Base-by-base conservation (phyloP, 2,797 vertebrate genomes). In the Microctenopoma steveboyesi region DNA sequence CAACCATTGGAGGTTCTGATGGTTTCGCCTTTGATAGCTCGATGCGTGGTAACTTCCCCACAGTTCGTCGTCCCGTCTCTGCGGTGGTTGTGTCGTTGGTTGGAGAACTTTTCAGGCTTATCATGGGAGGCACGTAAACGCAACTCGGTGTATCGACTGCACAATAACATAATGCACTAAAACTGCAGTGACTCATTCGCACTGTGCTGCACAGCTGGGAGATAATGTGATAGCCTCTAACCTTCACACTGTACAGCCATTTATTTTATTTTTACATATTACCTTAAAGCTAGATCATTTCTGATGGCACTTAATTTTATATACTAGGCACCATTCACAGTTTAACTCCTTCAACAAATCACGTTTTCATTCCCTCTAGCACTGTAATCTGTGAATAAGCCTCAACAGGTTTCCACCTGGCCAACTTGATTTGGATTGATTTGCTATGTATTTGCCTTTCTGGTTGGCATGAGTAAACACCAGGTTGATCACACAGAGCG, bases 361-460 rank as follows among this genome's bases (percentile, higher is more conserved):
- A n/a, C 33, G 2, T 40, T 16, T 53, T 68, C 28, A 52, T 40
- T 45, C 9, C 1, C 10, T 15, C 14, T 39, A 11, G 18, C 16
- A 6, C 10, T 7, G 6, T 30, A 40, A 47, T 50, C 58, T 74
- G 9, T 54, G 50, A 49, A 46, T 47, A n/a, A 3, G 51, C 30
- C 64, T 80, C 79, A 87, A 88, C 73, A 74, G 57, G 78, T 87
- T 73, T 85, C 55, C 60, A 53, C 51, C 72, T 48, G 28, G 37
- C 45, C 56, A 58, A 43, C 58, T 64, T 68, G 48, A 66, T 83
- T 76, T 78, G 45, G 55, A 79, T 84, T 45, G 45, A 69, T 76
- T 55, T 79, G 46, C 62, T 63, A 11, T 69, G 59, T 57, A 39
- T 83, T 77, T 50, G 33, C 45, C 14, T 47, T 46, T 22, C 37